Evolutionary conservation across 2,797 vertebrate genomes (phyloP).

Genomic region (Rhabdomys pumilio): DNA sequence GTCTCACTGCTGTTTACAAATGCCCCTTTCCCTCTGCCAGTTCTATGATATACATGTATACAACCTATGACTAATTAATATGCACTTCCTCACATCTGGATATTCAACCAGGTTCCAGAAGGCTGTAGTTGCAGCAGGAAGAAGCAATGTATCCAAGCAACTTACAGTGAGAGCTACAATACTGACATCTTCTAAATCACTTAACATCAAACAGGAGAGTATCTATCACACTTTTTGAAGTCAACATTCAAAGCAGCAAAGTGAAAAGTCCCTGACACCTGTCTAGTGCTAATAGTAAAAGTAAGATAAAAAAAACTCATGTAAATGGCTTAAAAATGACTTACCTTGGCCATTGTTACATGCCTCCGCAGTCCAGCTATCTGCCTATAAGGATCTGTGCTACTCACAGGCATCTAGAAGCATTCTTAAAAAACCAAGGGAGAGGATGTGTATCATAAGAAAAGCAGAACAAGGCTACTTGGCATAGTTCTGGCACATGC

Average conservation of each 20-base stretch:
- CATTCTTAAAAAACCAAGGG: conserved; percentile 19
- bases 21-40: not conserved
- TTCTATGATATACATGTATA: not conserved
- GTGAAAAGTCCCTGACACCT: conserved; percentile 49
- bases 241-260: conserved; percentile 64
- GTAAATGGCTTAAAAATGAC: conserved; percentile 51
- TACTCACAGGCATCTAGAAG: not conserved
- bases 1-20: conserved; percentile 29
- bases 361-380: not conserved
- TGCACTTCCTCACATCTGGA: conserved; percentile 5
- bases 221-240: conserved; percentile 51
- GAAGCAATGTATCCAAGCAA: not conserved
- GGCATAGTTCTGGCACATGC: not conserved
- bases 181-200: conserved; percentile 45
- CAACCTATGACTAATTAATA: conserved; percentile 58
- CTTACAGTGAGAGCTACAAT: conserved; percentile 57
- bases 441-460: not conserved
- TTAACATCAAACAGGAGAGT: conserved; percentile 55
- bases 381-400: not conserved
- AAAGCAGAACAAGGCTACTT: not conserved
- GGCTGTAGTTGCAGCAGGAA: conserved; percentile 23
- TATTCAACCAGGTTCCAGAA: conserved; percentile 26
- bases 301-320: conserved; percentile 47
- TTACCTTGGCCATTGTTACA: not conserved
- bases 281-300: not conserved